Base-by-base conservation (phyloP, 2,797 vertebrate genomes). In the Sebastes alutus region DNA sequence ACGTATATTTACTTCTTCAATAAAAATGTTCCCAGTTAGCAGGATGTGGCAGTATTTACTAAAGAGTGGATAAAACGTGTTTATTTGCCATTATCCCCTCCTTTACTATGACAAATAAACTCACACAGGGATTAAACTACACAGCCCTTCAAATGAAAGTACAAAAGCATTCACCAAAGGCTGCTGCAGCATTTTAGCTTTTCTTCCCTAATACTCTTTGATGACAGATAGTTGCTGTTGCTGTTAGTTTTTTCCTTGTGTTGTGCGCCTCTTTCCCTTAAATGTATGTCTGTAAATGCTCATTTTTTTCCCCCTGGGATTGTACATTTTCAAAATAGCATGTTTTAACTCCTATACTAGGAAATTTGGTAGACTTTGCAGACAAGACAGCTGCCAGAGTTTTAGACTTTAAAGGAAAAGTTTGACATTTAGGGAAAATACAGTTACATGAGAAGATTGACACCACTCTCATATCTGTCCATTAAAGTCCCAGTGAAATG, bases 51-150 rank as follows among this genome's bases (percentile, higher is more conserved):
- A 73, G 29, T n/a, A 29, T 66, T 69, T 27, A 59, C n/a, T 54
- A 13, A 58, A 23, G 42, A 59, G 46, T 35, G 3, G 66, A 61
- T 80, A 27, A 64, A 78, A 58, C 1, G 20, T 20, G 7, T 80
- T 81, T 70, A 54, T 66, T 65, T 68, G 22, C 52, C 56, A 32
- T 56, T 63, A 73, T 29, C 8, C n/a, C 3, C 4, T 33, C 18
- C n/a, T 87, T 79, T 42, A 69, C 38, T 60, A 7, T 72, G 42
- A 81, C 38, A 70, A 78, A 76, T 60, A 72, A 46, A 72, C 56
- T 64, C 55, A 33, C 55, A 54, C 5, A 2, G 49, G 6, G 11
- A 55, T 38, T 74, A 22, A 85, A 72, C 33, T 29, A 11, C 22
- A 66, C 46, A 67, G 32, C 59, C 65, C 32, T 68, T 69, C 23